Evolutionary conservation across 2,113 vertebrate genomes (phyloP), one percentile per base, ranked within the genome.

Genomic region (Rhabdornis inornatus): DNA sequence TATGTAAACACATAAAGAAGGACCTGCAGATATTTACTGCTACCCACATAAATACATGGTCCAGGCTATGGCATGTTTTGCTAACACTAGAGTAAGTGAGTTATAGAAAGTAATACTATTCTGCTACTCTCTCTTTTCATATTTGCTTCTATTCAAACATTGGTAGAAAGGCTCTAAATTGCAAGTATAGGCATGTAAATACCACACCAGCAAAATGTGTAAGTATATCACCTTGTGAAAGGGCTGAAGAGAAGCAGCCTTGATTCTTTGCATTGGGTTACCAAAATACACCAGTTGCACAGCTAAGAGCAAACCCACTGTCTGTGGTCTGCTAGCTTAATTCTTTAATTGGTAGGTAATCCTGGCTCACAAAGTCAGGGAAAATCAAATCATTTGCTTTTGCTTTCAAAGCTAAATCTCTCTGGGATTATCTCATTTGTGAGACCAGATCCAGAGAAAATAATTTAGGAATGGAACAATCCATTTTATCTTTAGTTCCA

Each of bases 381-480:
- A 50, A 95, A 96, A 40, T 68, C 79, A 90, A 63, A 87, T 94
- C 42, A 81, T 16, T 64, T 3, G 0, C 27, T 88, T 89, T 63
- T 95, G 35, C 79, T 91, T 91, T 92, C 79, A 92, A 68, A 90
- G 64, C 35, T 86, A 94, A 94, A 81, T 39, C 76, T 92, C 87
- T 60, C 35, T 85, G 88, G 82, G 60, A 94, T 96, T 97, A 92
- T 96, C 75, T 96, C 92, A 95, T 96, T 93, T 94, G 35, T 88
- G 81, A 96, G 93, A 74, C 22, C 52, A 96, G 92, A 92, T 94
- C 90, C 93, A 96, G 93, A 90, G 44, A 97, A 96, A 96, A 96
- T 80, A 94, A 92, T 9, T 60, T 59, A 70, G 71, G 52, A 94
- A 77, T 35, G 68, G 93, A 94, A 92, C 52, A 95, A 83, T 65